Evolutionary conservation across 2,113 vertebrate species (phyloP).

Genomic region (Chascanopsetta lugubris): DNA sequence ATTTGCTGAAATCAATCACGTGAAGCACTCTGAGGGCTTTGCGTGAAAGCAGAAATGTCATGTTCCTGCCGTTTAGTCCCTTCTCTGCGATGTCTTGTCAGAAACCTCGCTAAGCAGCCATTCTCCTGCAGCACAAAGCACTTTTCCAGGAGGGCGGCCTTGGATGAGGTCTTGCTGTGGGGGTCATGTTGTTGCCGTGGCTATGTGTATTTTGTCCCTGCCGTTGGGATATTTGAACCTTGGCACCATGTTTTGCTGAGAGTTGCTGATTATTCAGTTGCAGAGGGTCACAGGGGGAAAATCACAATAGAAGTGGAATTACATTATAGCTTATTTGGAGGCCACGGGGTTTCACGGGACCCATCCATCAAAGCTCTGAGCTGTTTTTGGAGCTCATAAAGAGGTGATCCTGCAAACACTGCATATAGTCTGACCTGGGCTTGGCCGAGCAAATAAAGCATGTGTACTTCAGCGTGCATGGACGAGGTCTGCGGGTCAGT

Average conservation of each 20-base stretch:
- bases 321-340: constrained; percentile 79
- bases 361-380: constrained; percentile 77
- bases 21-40: neutral
- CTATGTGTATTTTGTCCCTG: constrained; percentile 42
- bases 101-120: constrained; percentile 7
- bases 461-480: constrained; percentile 9
- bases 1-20: no score
- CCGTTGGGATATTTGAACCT: constrained; percentile 71
- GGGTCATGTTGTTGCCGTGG: constrained; percentile 56
- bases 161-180: constrained; percentile 23
- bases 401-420: constrained; percentile 68
- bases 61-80: neutral
- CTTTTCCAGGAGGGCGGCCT: constrained; percentile 35
- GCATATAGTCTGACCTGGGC: constrained; percentile 50
- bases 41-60: constrained; percentile 24
- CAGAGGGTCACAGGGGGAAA: constrained; percentile 64
- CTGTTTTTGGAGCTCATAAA: constrained; percentile 46
- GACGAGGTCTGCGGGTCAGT: constrained; percentile 12
- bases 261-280: constrained; percentile 70
- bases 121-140: constrained; percentile 17
- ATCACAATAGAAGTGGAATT: constrained; percentile 72
- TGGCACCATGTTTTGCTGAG: constrained; percentile 68
- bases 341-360: constrained; percentile 69
- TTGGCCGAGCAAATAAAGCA: constrained; percentile 49
- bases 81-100: neutral